Evolutionary conservation across 2,888 invertebrate species (phyloP), one percentile per base, ranked within the genome.

Genomic region (Ceramica pisi): DNA sequence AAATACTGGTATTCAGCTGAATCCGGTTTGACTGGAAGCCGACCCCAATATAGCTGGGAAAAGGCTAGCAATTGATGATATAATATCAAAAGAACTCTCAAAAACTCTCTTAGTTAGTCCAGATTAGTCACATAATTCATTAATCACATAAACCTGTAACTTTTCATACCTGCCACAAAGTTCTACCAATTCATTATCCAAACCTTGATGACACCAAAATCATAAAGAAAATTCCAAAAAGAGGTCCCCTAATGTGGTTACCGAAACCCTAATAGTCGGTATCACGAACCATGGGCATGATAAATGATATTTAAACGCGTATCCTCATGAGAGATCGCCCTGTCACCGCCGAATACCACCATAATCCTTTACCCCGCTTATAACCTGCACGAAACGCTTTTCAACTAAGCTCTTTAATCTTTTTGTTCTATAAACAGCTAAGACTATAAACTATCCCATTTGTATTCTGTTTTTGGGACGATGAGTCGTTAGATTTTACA

Each of bases 221-320:
- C 19, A 35, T 21, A 62, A 21, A 75, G 50, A 59, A 53, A 35
- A 53, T 14, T 35, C 14, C 14, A 53, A 38, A 61, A 23, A 74
- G 31, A 48, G 23, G 21, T 53, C 16, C 19, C 46, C 31, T 51
- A 59, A 75, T 69, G 51, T 48, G 23, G 48, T 70, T 61, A 53
- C 38, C 19, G 50, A 59, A 62, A 31, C 76, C 53, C 21, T 76
- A 70, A 77, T 63, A 53, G 53, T n/a, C 44, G 16, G 41, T 44
- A 71, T 23, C 65, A 65, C 26, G 71, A 61, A 71, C 38, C 26
- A 65, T 65, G 78, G 50, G 1, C 56, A 55, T 64, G 63, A 76
- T 71, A 59, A 64, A 76, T 78, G 48, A 65, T 71, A 76, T 64
- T 60, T 63, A 71, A 78, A 64, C 55, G 64, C 46, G 23, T 67